Base-by-base conservation (phyloP, 2,888 invertebrate genomes). In the Drosophila aldrichi region DNA sequence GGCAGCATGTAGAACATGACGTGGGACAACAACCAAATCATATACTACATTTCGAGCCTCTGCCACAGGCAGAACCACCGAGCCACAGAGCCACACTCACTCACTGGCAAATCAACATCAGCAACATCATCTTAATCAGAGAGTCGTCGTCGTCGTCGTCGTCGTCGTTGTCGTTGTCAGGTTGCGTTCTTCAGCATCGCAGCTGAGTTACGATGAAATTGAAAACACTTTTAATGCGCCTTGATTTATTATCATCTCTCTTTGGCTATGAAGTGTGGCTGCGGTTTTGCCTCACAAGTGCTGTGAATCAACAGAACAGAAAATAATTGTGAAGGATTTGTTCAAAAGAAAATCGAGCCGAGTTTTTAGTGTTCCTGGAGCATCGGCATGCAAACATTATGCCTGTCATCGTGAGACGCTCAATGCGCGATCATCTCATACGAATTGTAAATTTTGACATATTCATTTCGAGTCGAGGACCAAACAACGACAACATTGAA, bases 381-480 rank as follows among this genome's bases (percentile, higher is more conserved):
- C 22, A 36, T 65, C 64, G 52, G 46, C 64, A 65, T 62, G 70
- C 73, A 55, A 79, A 66, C 74, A 54, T 61, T 78, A 54, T 80
- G 70, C 71, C 70, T 74, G 75, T 78, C 81, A 73, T 81, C 77
- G 69, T 77, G 54, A 43, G 48, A 58, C 49, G 51, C 58, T 59
- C 72, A 70, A 66, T 64, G 68, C 70, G 68, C 69, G 83, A 66
- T 49, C 78, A 52, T 12, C 73, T 70, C 76, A 84, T 77, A 80
- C 61, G 88, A 89, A 86, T 86, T 88, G 85, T 86, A 88, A 65
- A 89, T 88, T 74, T 87, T 87, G 86, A 87, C 88, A 86, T 87
- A 88, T 87, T 87, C 88, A 89, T 87, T 86, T 88, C 72, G 85
- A 62, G n/a, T 48, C 34, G 71, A 70, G 67, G 67, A 67, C 41